phyloP scores from a whole-genome alignment of 2,888 invertebrate genomes.

The Chydorus sphaericus region DNA sequence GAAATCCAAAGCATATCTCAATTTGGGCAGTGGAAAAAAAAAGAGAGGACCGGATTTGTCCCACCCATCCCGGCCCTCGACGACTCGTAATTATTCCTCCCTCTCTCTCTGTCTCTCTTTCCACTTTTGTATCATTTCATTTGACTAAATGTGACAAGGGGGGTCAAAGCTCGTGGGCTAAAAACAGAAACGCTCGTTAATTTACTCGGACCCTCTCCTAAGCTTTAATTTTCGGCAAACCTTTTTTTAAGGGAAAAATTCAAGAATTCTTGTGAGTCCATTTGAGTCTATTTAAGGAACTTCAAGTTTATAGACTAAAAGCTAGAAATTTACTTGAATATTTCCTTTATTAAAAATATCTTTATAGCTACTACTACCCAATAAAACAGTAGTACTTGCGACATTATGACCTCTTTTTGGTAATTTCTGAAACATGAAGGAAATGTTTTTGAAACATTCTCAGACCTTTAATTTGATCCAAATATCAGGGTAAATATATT shows the following conservation, averaged over 20 bases:
- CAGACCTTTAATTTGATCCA: background rate
- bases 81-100: background rate
- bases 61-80: background rate
- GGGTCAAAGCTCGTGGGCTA: background rate
- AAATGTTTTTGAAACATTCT: too few species aligned
- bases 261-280: too few species aligned
- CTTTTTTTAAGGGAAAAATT: background rate
- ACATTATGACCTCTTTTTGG: too few species aligned
- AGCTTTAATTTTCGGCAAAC: background rate
- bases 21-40: background rate
- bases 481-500: too few species aligned
- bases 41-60: background rate
- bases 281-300: too few species aligned
- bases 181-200: background rate
- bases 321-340: too few species aligned
- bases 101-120: background rate
- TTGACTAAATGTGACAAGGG: conserved; percentile 4
- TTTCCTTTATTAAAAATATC: too few species aligned
- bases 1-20: conserved; percentile 1
- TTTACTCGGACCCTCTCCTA: background rate
- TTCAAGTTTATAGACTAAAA: too few species aligned
- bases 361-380: too few species aligned
- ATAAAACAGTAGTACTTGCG: too few species aligned
- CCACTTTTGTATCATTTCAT: too few species aligned
- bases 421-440: too few species aligned